Conservation (phyloP, 2,888 invertebrate genomes). For the Folsomia manolachei region DNA sequence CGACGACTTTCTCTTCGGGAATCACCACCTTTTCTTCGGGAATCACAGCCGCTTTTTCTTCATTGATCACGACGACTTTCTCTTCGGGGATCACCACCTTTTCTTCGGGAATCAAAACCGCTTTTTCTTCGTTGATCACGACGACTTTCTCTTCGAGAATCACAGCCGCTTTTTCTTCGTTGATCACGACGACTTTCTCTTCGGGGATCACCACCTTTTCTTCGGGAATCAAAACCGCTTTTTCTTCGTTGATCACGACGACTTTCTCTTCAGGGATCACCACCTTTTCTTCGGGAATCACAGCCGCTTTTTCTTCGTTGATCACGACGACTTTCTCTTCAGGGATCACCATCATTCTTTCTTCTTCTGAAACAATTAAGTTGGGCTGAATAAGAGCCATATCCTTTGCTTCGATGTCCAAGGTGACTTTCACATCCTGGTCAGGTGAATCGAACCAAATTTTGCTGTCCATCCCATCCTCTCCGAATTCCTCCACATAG, state of each 20-base stretch:
- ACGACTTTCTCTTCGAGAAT: not conserved
- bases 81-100: not conserved
- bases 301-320: too few relatives aligned
- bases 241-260: not conserved
- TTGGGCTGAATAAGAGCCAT: too few relatives aligned
- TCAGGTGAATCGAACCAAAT: too few relatives aligned
- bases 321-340: too few relatives aligned
- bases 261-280: not conserved
- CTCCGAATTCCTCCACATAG: too few relatives aligned
- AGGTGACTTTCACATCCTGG: too few relatives aligned
- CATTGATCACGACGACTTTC: not conserved
- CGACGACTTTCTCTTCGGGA: not conserved
- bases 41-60: not conserved
- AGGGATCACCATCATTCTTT: too few relatives aligned
- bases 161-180: not conserved
- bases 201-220: not conserved
- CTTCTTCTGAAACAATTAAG: too few relatives aligned
- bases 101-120: not conserved
- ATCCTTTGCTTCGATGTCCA: too few relatives aligned
- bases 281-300: not conserved
- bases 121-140: not conserved
- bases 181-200: not conserved
- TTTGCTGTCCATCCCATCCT: too few relatives aligned
- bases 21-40: not conserved
- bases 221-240: not conserved